Evolutionary conservation across 1,140 invertebrate species (phyloP).

Genomic region (Condylostylus longicornis): DNA sequence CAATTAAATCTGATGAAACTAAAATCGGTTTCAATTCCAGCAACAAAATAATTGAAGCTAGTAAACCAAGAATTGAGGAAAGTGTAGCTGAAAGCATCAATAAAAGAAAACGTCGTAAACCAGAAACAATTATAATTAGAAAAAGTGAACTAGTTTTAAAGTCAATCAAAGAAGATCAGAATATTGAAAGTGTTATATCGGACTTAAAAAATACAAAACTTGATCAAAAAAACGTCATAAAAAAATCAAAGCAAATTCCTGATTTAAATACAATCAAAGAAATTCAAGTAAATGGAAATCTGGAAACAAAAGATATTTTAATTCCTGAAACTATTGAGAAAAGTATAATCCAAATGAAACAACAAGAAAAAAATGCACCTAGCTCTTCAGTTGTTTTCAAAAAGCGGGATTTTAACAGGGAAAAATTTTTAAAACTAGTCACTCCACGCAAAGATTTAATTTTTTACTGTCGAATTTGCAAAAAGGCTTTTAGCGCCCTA

Average conservation of each 20-base stretch:
- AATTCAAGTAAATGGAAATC: no score
- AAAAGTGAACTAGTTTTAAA: neutral
- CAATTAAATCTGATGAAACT: no score
- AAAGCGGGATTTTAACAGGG: no score
- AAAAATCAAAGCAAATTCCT: neutral
- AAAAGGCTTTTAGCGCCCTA: constrained; percentile 30
- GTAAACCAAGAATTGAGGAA: no score
- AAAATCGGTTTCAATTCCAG: no score
- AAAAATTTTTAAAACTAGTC: neutral
- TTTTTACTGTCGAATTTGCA: constrained; percentile 28
- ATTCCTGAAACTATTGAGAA: neutral
- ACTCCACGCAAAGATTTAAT: constrained; percentile 12
- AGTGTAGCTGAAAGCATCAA: neutral
- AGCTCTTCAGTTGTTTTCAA: no score
- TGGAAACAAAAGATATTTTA: constrained; percentile 7
- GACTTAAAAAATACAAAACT: neutral
- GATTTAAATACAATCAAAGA: no score
- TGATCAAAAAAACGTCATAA: neutral
- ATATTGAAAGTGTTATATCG: no score
- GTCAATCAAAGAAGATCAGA: neutral
- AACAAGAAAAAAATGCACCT: constrained; percentile 16
- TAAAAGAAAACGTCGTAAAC: no score
- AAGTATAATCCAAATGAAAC: neutral
- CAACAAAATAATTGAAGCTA: neutral
- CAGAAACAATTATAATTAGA: no score